Evolutionary conservation across 1,140 invertebrate genomes (phyloP), one percentile per base, ranked within the genome.

Genomic region (Nephila pilipes): DNA sequence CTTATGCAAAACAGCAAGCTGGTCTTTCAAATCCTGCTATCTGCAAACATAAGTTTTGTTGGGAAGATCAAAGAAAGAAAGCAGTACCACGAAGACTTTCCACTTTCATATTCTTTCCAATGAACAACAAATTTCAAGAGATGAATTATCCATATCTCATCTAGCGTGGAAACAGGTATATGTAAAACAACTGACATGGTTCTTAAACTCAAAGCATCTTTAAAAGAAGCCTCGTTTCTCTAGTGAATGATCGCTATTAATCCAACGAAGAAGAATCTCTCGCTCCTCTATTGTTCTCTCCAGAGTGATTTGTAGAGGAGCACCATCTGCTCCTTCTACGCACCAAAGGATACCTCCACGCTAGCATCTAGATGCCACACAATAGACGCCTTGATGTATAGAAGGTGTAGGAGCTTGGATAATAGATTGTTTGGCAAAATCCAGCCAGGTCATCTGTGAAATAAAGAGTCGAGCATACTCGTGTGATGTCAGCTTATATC

Each of bases 401-500:
- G 91, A 92, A 92, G 83, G 91, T 92, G 91, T 92, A 75, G 89
- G 75, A 46, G 55, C 32, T 29, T 80, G 60, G 90, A 92, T 75
- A 90, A 90, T 90, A 65, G 90, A 91, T 54, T n/a, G 79, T 36
- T 80, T 85, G n/a, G 55, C 54, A 55, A 85, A 85, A 80, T 85
- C 80, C 90, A 38, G 83, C 46, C 65, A 87, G 91, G 91, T 92
- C 91, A 92, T 75, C 83, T 65, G 85, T 92, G 91, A 92, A 92
- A 92, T 92, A 92, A 92, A 92, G 91, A 92, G 87, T 87, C 85
- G 83, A 87, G 83, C 83, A 87, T 80, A 87, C 83, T 87, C 85
- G 81, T 55, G 83, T 92, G 91, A 92, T 83, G 91, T 92, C 91
- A 92, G 63, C 83, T 92, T 87, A 87, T 92, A 92, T 92, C 91